Evolutionary conservation across 2,113 vertebrate genomes (phyloP), one percentile per base, ranked within the genome.

Genomic region (Rostratula benghalensis): DNA sequence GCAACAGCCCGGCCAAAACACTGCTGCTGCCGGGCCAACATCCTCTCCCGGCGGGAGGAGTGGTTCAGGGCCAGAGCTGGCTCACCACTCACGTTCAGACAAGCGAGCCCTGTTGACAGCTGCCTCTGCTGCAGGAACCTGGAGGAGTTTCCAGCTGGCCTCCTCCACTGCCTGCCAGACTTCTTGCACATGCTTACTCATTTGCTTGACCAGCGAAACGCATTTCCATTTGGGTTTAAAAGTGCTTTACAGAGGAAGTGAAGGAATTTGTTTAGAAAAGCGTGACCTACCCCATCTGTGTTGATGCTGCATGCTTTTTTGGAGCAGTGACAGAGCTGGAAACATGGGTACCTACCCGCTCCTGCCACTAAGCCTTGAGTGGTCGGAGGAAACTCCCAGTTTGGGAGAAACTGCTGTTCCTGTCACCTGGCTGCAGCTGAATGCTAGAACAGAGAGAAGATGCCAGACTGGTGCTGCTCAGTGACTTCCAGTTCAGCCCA

Each of bases 1-100:
- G 48, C 31, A 64, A 53, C 61, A 65, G 50, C 60, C 51, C 3
- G 5, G 57, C 33, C 6, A 4, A 59, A 77, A 39, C 1, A 2
- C 46, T 53, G 53, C 70, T 2, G 13, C 75, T 4, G 7, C 50
- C 0, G 0, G 22, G 37, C 11, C 35, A 50, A n/a, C 10, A 50
- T 67, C 37, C 30, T 56, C 51, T 92, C 69, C 61, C 65, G 16
- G 53, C 0, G 5, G 39, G 33, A 76, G 48, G 13, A 60, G 43
- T 0, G 2, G 19, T 27, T 28, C 30, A 33, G 61, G 77, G 76
- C 46, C 28, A n/a, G 63, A 39, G 35, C 67, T 67, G 89, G 50
- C 56, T 94, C 25, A 1, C 50, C 2, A 2, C 43, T 65, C 64
- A 2, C 1, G 1, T 25, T 67, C 33, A 37, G 59, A 28, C 60